Evolutionary conservation across 2,888 invertebrate species (phyloP).

Genomic region (Tipula helvola): DNA sequence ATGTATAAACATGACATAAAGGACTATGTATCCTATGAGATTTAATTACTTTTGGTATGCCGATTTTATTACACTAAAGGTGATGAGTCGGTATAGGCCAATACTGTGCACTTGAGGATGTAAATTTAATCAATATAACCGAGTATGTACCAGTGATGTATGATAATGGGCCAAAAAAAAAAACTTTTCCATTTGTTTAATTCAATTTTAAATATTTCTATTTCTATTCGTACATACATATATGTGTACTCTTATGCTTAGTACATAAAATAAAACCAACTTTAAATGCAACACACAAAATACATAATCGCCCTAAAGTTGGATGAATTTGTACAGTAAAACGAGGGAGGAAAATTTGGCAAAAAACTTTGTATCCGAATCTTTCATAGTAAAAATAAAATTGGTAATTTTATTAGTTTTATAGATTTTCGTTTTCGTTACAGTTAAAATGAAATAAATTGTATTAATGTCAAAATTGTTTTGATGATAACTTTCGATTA

Average conservation of each 20-base stretch:
- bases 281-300: not conserved
- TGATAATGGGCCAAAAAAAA: not conserved
- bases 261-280: not conserved
- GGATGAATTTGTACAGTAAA: not conserved
- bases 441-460: not conserved
- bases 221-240: too few relatives aligned
- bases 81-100: not conserved
- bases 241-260: too few relatives aligned
- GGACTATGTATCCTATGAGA: not conserved
- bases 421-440: not conserved
- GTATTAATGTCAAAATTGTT: not conserved
- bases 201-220: not conserved
- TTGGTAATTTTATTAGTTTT: not conserved
- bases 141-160: not conserved
- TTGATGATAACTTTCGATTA: not conserved
- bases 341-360: not conserved
- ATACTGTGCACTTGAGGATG: not conserved
- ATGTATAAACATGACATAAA: not conserved
- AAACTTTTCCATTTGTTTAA: not conserved
- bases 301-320: not conserved
- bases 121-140: not conserved
- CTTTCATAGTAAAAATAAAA: not conserved
- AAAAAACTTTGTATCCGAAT: not conserved
- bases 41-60: not conserved
- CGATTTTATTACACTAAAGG: not conserved